Conservation (phyloP, 1,140 invertebrate genomes). For the Oncopodura yosiiana region DNA sequence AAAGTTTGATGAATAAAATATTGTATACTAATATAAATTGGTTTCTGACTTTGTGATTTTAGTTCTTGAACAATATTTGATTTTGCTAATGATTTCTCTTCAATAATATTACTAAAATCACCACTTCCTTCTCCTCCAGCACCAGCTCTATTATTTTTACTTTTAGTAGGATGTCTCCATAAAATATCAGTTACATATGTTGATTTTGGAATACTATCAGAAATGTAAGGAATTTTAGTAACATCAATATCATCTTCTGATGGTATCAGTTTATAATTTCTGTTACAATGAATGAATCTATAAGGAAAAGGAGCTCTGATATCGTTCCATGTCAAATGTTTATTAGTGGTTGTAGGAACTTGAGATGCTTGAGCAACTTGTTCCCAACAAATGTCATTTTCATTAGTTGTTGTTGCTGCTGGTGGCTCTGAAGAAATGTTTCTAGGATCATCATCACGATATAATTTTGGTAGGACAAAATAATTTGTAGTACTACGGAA, state of each 20-base stretch:
- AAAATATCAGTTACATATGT: background rate
- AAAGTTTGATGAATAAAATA: conserved; percentile 18
- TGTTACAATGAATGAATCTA: conserved; percentile 2
- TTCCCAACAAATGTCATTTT: conserved; percentile 7
- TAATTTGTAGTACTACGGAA: background rate
- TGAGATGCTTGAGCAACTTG: background rate
- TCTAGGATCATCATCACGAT: too few species aligned
- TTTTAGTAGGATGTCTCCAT: too few species aligned
- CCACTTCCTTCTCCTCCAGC: too few species aligned
- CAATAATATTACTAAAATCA: too few species aligned
- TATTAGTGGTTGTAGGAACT: background rate
- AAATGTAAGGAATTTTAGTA: background rate
- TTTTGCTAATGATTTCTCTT: too few species aligned
- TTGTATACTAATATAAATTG: background rate
- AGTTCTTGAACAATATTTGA: background rate
- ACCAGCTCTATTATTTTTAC: too few species aligned
- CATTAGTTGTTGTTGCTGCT: background rate
- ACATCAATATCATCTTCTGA: background rate
- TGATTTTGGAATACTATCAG: background rate
- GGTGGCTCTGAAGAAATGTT: background rate
- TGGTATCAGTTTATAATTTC: too few species aligned
- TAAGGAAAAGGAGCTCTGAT: conserved; percentile 5
- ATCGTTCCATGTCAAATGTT: conserved; percentile 18
- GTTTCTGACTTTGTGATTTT: background rate
- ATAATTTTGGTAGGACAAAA: too few species aligned